A percentile compares a stretch with the other conserved stretches of the same genome.
phyloP scores from a whole-genome alignment of 2,888 invertebrate genomes.

The Drosophila colorata region DNA sequence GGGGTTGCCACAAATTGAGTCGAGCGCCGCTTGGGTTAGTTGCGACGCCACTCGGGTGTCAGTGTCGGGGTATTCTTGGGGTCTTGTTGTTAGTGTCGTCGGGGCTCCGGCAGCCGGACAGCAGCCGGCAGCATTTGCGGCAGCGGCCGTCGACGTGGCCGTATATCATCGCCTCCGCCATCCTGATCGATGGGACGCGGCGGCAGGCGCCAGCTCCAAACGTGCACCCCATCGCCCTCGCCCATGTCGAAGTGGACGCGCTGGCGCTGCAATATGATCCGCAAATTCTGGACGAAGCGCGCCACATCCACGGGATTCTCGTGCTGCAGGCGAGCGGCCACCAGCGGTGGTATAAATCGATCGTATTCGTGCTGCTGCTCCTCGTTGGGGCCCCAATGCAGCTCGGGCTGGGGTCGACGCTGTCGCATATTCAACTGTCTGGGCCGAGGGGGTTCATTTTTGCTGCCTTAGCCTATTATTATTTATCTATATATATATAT shows the following conservation, averaged over 20 bases:
- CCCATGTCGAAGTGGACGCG: conserved; percentile 51
- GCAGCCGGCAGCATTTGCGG: conserved; percentile 7
- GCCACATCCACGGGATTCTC: conserved; percentile 34
- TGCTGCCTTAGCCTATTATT: too few species aligned
- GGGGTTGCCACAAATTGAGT: background rate
- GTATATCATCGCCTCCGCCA: conserved; percentile 53
- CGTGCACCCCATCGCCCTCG: conserved; percentile 51
- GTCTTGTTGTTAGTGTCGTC: background rate
- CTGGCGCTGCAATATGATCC: conserved; percentile 48
- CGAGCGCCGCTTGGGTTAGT: too few species aligned
- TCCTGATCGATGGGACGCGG: conserved; percentile 20
- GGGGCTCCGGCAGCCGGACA: background rate
- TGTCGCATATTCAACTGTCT: conserved; percentile 19
- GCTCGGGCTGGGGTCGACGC: conserved; percentile 11
- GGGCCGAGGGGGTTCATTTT: conserved; percentile 35
- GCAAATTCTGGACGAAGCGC: conserved; percentile 39
- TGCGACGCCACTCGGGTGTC: background rate
- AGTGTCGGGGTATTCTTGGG: background rate
- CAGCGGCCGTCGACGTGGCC: conserved; percentile 3
- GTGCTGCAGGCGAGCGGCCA: conserved; percentile 25
- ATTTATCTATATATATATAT: too few species aligned
- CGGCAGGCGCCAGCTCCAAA: conserved; percentile 45
- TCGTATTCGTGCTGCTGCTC: conserved; percentile 25
- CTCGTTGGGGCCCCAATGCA: conserved; percentile 30
- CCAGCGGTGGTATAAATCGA: conserved; percentile 26